These are phyloP conservation scores for Hylomyscus alleni DNA, from an alignment of 2,797 vertebrate species.

Conservation along the genomic window DNA sequence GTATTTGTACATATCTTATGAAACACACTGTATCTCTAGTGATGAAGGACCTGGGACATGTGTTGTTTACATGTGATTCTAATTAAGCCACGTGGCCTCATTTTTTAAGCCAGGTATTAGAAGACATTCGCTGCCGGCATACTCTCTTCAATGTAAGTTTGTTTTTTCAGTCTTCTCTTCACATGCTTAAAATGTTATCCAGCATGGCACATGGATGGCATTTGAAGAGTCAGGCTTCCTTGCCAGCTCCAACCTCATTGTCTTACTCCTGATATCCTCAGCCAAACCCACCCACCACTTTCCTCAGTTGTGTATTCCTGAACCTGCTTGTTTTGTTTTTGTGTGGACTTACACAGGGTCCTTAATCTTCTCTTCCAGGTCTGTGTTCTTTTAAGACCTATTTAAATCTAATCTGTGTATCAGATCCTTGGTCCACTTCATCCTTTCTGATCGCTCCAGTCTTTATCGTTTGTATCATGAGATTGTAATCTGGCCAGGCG, in stretches of 20 bases:
- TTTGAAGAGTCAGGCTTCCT: background rate
- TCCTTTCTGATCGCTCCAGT: background rate
- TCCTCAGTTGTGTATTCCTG: background rate
- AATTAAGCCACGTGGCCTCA: constrained; percentile 6
- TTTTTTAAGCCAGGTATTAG: constrained; percentile 56
- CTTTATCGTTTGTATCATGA: background rate
- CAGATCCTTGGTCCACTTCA: background rate
- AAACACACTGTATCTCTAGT: background rate
- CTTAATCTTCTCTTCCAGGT: background rate
- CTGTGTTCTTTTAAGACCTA: constrained; percentile 1
- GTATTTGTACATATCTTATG: background rate
- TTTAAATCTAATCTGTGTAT: background rate
- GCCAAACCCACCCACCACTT: background rate
- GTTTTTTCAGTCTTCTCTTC: background rate
- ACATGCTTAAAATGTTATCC: background rate
- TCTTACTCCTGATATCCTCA: background rate
- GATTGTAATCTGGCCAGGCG: constrained; percentile 8
- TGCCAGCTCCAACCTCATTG: background rate
- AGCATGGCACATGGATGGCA: background rate
- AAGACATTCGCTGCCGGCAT: constrained; percentile 2
- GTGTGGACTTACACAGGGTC: background rate
- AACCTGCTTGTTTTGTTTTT: background rate
- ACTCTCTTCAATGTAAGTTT: background rate
- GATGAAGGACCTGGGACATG: background rate
- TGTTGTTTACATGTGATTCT: constrained; percentile 15